Evolutionary conservation across 2,797 vertebrate genomes (phyloP).

Genomic region (Alcedo atthis): DNA sequence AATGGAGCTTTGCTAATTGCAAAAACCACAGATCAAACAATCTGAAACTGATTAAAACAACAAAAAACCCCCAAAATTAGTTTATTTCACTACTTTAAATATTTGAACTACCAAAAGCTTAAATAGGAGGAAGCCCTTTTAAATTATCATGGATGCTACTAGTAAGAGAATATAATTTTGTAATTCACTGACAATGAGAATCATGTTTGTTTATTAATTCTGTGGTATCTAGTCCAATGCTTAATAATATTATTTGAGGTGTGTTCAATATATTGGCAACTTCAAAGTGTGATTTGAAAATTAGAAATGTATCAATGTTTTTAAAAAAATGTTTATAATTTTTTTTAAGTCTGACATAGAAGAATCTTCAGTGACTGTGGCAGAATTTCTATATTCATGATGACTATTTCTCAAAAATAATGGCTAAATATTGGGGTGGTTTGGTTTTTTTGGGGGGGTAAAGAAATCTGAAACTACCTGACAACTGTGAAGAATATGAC

Average conservation of each 20-base stretch:
- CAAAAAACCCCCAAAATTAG: not conserved
- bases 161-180: not conserved
- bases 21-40: not conserved
- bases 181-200: not conserved
- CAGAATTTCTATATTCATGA: not conserved
- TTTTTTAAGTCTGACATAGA: not conserved
- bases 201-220: not conserved
- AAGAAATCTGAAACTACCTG: not conserved
- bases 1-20: not conserved
- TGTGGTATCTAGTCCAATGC: not conserved
- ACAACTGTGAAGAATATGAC: not conserved
- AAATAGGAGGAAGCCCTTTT: not conserved
- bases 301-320: not conserved
- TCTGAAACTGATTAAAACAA: not conserved
- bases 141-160: not conserved
- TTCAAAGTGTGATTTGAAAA: not conserved
- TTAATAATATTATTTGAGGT: not conserved
- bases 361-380: not conserved
- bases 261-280: not conserved
- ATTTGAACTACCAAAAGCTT: not conserved
- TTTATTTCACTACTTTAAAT: not conserved
- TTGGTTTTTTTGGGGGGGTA: not conserved
- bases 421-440: not conserved
- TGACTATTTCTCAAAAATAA: not conserved
- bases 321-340: not conserved